Evolutionary conservation across 2,113 vertebrate species (phyloP).

Genomic region (Percopsis transmontana): DNA sequence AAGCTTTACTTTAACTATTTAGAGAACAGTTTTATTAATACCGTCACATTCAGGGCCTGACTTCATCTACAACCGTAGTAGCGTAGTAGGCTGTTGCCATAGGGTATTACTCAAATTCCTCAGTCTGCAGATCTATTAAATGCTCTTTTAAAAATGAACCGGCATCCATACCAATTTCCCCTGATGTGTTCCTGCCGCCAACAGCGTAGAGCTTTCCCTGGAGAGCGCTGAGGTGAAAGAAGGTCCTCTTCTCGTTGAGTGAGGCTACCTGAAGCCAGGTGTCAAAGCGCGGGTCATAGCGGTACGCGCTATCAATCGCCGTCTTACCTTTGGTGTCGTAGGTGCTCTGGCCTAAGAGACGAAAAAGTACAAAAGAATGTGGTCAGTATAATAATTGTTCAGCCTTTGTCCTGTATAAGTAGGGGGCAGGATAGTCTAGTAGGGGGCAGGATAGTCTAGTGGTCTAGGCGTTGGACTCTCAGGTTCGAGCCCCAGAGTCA

Average conservation of each 20-base stretch:
- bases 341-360: slow-evolving; percentile 75
- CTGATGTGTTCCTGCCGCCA: slow-evolving; percentile 77
- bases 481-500: too few relatives aligned
- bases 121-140: neutral
- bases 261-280: slow-evolving; percentile 80
- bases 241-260: slow-evolving; percentile 83
- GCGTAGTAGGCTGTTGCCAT: neutral
- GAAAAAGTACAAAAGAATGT: too few relatives aligned
- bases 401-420: too few relatives aligned
- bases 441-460: too few relatives aligned
- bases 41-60: too few relatives aligned
- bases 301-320: slow-evolving; percentile 80
- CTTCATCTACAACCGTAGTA: too few relatives aligned
- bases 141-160: neutral
- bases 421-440: too few relatives aligned
- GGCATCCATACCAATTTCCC: slow-evolving; percentile 76
- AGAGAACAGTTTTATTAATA: too few relatives aligned
- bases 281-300: slow-evolving; percentile 83
- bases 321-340: slow-evolving; percentile 86
- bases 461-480: too few relatives aligned
- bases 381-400: too few relatives aligned
- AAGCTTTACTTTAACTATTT: neutral
- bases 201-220: slow-evolving; percentile 80
- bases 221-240: slow-evolving; percentile 82
- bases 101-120: neutral